Percentiles rank a stretch among this genome's conserved stretches.
Conservation (phyloP, 2,888 invertebrate genomes). For the Neocrepidodera transversa region DNA sequence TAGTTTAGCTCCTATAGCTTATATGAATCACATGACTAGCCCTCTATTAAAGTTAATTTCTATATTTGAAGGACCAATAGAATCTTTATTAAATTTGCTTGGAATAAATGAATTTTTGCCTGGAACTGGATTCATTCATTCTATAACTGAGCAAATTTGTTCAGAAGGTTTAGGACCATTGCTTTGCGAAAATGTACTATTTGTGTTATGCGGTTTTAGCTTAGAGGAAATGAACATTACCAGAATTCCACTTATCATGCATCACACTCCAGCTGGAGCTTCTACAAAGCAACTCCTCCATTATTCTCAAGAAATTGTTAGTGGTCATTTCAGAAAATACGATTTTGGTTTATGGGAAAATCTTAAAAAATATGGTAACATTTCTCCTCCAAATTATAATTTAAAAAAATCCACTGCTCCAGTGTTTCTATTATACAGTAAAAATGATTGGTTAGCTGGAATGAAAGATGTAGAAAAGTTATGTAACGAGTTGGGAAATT, state of each 20-base stretch:
- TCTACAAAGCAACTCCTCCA: slow-evolving; percentile 75
- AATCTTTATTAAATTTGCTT: slow-evolving; percentile 49
- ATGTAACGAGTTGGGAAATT: slow-evolving; percentile 53
- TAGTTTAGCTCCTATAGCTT: slow-evolving; percentile 75
- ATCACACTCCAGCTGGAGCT: slow-evolving; percentile 52
- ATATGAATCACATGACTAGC: slow-evolving; percentile 63
- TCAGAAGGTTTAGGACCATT: slow-evolving; percentile 24
- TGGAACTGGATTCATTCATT: slow-evolving; percentile 61
- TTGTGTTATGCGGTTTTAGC: slow-evolving; percentile 55
- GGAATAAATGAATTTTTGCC: slow-evolving; percentile 72
- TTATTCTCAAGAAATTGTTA: slow-evolving; percentile 70
- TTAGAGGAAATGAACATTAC: slow-evolving; percentile 51
- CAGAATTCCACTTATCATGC: slow-evolving; percentile 44
- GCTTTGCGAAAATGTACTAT: slow-evolving; percentile 54
- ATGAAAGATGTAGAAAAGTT: slow-evolving; percentile 44
- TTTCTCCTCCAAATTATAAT: slow-evolving; percentile 59
- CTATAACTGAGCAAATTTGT: slow-evolving; percentile 22
- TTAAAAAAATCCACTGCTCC: slow-evolving; percentile 57
- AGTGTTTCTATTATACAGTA: slow-evolving; percentile 60
- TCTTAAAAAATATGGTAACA: slow-evolving; percentile 49
- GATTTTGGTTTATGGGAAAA: slow-evolving; percentile 58
- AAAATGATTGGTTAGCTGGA: slow-evolving; percentile 63
- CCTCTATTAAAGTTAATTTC: slow-evolving; percentile 49
- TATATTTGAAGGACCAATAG: slow-evolving; percentile 42
- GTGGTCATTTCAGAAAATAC: slow-evolving; percentile 64